Evolutionary conservation across 2,797 vertebrate species (phyloP), one percentile per base, ranked within the genome.

Genomic region (Coregonus ussuriensis): DNA sequence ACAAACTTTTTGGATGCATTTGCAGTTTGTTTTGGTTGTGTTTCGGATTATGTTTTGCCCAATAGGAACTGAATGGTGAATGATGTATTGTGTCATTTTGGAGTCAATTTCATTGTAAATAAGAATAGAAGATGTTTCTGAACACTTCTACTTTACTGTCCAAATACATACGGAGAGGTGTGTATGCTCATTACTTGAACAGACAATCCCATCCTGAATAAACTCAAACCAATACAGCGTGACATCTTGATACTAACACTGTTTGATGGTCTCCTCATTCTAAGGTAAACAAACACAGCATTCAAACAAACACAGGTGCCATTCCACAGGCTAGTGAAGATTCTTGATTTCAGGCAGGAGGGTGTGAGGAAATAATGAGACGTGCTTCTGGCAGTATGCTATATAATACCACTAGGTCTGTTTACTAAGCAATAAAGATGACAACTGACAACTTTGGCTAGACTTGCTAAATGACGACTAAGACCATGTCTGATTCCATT

Each of bases 401-500:
- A 47, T 47, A 47, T 47, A 47, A 7, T 47, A 47, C 41, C 41
- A 3, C 41, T 11, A 47, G 7, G 56, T n/a, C 2, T 59, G 56
- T 59, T n/a, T 21, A n/a, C 56, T 9, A n/a, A 41, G 41, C 41
- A 59, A 15, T 59, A n/a, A 59, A 59, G 54, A 59, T 59, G 54
- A 16, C 54, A 56, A 18, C 14, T 9, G 41, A 9, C 41, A 37
- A 35, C 18, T 35, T 69, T 41, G 35, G 31, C 16, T 41, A 18
- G 41, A 53, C 70, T 18, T 71, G n/a, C 13, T 59, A 25, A 65
- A 31, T 29, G 9, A 31, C 4, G 7, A 63, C 59, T 63, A 11
- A 41, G 18, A 1, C n/a, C 31, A 69, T 52, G n/a, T 21, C 70
- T 29, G 35, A 47, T 18, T 74, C 88, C 76, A 6, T 86, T 76